Conservation (phyloP, 2,113 vertebrate species). For the Triplophysa rosa region DNA sequence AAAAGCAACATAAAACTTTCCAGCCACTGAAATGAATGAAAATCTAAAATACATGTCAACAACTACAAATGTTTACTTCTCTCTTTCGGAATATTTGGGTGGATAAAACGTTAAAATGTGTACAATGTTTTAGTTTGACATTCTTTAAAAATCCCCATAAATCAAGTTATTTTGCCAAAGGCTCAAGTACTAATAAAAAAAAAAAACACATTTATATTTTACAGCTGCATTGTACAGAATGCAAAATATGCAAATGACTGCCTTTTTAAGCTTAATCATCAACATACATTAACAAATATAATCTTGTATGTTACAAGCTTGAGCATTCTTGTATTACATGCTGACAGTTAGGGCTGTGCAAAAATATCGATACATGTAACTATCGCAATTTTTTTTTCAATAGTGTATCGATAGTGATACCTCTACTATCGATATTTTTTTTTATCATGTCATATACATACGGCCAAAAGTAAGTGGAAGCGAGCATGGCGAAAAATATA, state of each 20-base stretch:
- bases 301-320: not conserved
- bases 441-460: too few relatives aligned
- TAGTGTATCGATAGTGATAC: too few relatives aligned
- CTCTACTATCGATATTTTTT: too few relatives aligned
- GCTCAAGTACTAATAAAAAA: not conserved
- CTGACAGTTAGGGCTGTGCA: too few relatives aligned
- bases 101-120: not conserved
- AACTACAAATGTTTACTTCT: not conserved
- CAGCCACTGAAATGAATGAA: not conserved
- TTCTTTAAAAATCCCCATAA: not conserved
- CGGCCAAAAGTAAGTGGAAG: too few relatives aligned
- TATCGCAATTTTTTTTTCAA: too few relatives aligned
- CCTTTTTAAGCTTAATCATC: not conserved
- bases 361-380: too few relatives aligned
- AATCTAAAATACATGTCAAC: not conserved
- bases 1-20: not conserved
- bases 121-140: not conserved
- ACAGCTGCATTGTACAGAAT: too few relatives aligned
- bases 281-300: not conserved
- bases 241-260: not conserved
- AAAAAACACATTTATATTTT: too few relatives aligned
- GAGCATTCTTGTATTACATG: too few relatives aligned
- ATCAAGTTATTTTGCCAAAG: not conserved
- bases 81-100: not conserved
- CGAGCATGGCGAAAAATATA: too few relatives aligned